Evolutionary conservation across 2,113 vertebrate genomes (phyloP).

Genomic region (Larimichthys crocea): DNA sequence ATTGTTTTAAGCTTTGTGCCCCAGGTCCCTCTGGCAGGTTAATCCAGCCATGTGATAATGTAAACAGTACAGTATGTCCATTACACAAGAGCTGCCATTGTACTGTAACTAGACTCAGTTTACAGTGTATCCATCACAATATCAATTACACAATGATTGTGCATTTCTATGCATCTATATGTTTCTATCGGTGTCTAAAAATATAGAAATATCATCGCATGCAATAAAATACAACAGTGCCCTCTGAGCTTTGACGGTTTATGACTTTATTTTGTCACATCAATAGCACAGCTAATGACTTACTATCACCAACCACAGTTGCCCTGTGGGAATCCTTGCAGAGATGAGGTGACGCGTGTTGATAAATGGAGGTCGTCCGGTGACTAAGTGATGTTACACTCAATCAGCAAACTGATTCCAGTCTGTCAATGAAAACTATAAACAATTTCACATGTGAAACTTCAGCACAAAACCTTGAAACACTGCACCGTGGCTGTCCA

Average conservation of each 20-base stretch:
- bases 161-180: neutral
- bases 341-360: constrained; percentile 46
- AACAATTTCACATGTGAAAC: constrained; percentile 32
- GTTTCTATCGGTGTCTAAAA: neutral
- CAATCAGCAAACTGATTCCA: constrained; percentile 31
- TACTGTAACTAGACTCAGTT: neutral
- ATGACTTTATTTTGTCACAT: constrained; percentile 78
- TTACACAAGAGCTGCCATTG: neutral
- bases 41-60: neutral
- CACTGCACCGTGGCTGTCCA: constrained; percentile 22
- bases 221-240: constrained; percentile 14
- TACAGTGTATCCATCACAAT: neutral
- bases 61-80: neutral
- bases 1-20: neutral
- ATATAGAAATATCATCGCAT: no score
- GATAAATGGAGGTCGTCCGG: constrained; percentile 18
- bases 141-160: neutral
- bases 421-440: constrained; percentile 29
- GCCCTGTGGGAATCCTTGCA: constrained; percentile 48
- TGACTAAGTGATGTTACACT: constrained; percentile 29
- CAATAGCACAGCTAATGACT: constrained; percentile 68
- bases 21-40: neutral
- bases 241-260: constrained; percentile 28
- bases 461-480: constrained; percentile 47
- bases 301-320: constrained; percentile 39